Percentiles rank a stretch among this genome's conserved stretches.
Evolutionary conservation across 2,888 invertebrate species (phyloP).

Genomic region (Pseudeuparius sepicola): DNA sequence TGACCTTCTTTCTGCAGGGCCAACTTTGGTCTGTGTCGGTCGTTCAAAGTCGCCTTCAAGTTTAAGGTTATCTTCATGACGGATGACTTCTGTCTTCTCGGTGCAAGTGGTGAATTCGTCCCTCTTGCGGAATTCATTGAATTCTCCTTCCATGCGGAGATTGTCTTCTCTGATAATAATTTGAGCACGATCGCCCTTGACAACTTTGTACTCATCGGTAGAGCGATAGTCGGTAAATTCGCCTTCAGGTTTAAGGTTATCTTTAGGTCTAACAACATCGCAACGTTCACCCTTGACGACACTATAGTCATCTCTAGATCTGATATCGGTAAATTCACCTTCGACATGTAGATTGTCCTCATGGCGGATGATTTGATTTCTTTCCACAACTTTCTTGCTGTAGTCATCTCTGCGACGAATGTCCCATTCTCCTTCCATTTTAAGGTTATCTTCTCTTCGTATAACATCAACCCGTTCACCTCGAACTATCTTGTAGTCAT

Average conservation of each 20-base stretch:
- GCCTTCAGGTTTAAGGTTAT: slow-evolving; percentile 51
- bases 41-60: slow-evolving; percentile 45
- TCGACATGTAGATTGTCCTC: slow-evolving; percentile 56
- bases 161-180: slow-evolving; percentile 56
- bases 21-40: slow-evolving; percentile 30
- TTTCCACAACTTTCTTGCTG: slow-evolving; percentile 46
- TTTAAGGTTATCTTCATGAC: slow-evolving; percentile 45
- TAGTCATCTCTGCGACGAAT: slow-evolving; percentile 40
- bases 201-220: slow-evolving; percentile 45
- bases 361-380: slow-evolving; percentile 49
- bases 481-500: slow-evolving; percentile 45
- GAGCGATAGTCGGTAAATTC: slow-evolving; percentile 29
- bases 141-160: slow-evolving; percentile 57
- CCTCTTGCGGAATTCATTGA: slow-evolving; percentile 41
- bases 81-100: slow-evolving; percentile 46
- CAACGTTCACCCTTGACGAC: slow-evolving; percentile 45
- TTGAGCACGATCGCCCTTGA: slow-evolving; percentile 52
- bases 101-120: slow-evolving; percentile 51
- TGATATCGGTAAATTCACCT: slow-evolving; percentile 31
- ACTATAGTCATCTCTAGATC: slow-evolving; percentile 44
- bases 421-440: slow-evolving; percentile 53
- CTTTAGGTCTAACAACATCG: slow-evolving; percentile 51
- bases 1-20: slow-evolving; percentile 35
- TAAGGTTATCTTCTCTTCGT: slow-evolving; percentile 55
- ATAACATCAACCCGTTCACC: slow-evolving; percentile 57